Percentiles rank a stretch among this genome's conserved stretches.
Conservation (phyloP, 2,113 vertebrate species). For the Strix aluco region DNA sequence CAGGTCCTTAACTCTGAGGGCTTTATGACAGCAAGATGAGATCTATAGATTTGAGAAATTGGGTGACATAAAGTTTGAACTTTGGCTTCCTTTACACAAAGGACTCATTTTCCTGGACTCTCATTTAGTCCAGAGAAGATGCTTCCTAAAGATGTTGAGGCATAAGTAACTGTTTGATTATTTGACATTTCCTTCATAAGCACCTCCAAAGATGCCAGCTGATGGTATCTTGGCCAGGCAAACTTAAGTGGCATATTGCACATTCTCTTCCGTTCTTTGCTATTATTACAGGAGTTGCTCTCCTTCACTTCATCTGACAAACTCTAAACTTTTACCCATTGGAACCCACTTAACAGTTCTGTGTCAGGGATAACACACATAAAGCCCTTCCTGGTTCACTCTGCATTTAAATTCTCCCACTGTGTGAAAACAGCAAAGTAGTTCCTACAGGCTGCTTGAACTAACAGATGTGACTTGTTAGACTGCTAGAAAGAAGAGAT, state of each 20-base stretch:
- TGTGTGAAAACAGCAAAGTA: constrained; percentile 14
- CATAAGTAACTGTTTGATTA: neutral
- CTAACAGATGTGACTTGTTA: constrained; percentile 21
- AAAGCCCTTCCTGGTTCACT: neutral
- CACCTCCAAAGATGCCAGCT: neutral
- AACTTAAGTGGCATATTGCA: neutral
- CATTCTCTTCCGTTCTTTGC: neutral
- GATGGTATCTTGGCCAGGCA: neutral
- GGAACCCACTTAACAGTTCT: neutral
- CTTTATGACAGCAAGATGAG: neutral
- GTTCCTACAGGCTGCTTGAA: neutral
- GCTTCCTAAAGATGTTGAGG: neutral
- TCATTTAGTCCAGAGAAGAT: neutral
- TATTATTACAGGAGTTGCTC: neutral
- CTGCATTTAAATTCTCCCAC: constrained; percentile 21
- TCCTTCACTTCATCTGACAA: neutral
- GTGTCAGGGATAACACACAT: neutral
- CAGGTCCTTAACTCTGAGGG: neutral
- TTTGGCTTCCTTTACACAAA: neutral
- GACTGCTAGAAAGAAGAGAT: neutral
- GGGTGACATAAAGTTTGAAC: neutral
- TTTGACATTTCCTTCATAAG: neutral
- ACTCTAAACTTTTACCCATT: neutral
- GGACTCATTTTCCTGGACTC: neutral
- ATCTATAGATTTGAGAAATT: neutral